Evolutionary conservation across 2,797 vertebrate genomes (phyloP), one percentile per base, ranked within the genome.

Genomic region (Bradypodion pumilum): DNA sequence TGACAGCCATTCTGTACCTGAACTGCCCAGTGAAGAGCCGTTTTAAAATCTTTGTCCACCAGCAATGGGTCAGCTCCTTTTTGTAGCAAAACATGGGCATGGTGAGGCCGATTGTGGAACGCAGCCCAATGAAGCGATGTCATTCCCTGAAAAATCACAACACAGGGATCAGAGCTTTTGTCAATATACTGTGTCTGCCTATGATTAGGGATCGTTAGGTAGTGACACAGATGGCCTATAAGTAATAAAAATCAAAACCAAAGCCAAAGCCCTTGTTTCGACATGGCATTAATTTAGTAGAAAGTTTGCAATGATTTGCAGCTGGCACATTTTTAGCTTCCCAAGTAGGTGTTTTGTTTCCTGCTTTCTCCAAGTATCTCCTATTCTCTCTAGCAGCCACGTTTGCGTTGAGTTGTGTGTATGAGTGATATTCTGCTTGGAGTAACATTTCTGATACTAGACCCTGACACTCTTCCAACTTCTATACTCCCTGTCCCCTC

Each of bases 41-140:
- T 97, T 94, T 97, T 97, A 85, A 97, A 98, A 93, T 98, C 97
- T 89, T 97, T 98, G 94, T 98, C 97, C 92, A 97, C 96, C 65
- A 98, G 92, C 0, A 97, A 97, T 1, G 95, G 96, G 76, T 98
- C 97, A 32, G 97, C 97, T 82, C 97, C 97, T 84, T 95, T 97
- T 88, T 97, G 96, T 91, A 98, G 91, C 85, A 98, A 92, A 37
- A 94, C 94, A 88, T 97, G 97, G 3, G 96, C 95, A 25, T 98
- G 97, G 74, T 97, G 97, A 1, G 97, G 97, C 44, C 92, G 95
- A 91, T 97, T 97, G 90, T 98, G 97, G 91, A 98, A 98, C 1
- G 97, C 97, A 23, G 97, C 97, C 97, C 97, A 98, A 76, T 98
- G 97, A 44, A 98, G 97, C 1, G 97, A 96, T 1, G 97, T 97